These are phyloP conservation scores for Erpetoichthys calabaricus DNA, from an alignment of 2,797 vertebrate genomes.

Conservation along the genomic window DNA sequence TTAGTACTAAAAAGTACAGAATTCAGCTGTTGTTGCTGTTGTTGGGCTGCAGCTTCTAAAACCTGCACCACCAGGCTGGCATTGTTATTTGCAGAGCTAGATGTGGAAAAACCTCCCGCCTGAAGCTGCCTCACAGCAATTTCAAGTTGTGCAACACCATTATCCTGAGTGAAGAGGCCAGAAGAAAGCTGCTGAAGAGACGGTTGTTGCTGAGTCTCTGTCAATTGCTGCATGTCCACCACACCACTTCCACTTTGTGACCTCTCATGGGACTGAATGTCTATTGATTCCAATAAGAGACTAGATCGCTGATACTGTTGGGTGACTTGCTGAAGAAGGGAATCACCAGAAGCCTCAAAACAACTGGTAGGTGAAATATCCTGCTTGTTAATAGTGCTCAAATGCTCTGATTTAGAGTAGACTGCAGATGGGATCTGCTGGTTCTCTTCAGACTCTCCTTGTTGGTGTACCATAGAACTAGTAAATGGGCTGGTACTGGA, in stretches of 20 bases:
- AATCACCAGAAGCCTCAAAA: conserved; percentile 64
- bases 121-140: conserved; percentile 86
- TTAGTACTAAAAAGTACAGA: conserved; percentile 74
- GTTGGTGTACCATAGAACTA: conserved; percentile 57
- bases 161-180: conserved; percentile 64
- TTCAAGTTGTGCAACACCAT: conserved; percentile 73
- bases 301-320: conserved; percentile 52
- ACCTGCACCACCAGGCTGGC: conserved; percentile 72
- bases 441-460: conserved; percentile 63
- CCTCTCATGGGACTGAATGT: conserved; percentile 64
- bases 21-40: conserved; percentile 68
- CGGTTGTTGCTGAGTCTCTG: conserved; percentile 52
- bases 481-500: conserved; percentile 55
- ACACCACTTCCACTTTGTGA: conserved; percentile 49
- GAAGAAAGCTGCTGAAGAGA: conserved; percentile 57
- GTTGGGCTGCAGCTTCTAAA: conserved; percentile 60
- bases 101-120: conserved; percentile 63
- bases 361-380: conserved; percentile 60
- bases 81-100: conserved; percentile 40
- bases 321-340: conserved; percentile 67
- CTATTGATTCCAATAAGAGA: conserved; percentile 51
- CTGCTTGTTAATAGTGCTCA: conserved; percentile 76
- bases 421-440: conserved; percentile 54
- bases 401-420: conserved; percentile 58
- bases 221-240: conserved; percentile 65